Evolutionary conservation across 2,888 invertebrate species (phyloP).

Genomic region (Eupithecia vulgata): DNA sequence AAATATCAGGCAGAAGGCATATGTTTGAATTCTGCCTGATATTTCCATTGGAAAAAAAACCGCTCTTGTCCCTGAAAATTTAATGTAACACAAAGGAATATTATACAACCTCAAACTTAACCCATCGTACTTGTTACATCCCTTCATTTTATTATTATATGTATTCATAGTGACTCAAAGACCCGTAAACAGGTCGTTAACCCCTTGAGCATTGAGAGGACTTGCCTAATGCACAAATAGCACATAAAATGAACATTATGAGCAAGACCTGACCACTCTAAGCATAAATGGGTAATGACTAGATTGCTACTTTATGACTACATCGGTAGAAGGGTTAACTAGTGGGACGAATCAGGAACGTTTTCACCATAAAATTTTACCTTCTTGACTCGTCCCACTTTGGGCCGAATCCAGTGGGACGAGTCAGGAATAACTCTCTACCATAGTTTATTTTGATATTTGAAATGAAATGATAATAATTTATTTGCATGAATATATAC

Average conservation of each 20-base stretch:
- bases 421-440: no score
- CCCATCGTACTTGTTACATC: not conserved
- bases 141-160: not conserved
- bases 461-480: no score
- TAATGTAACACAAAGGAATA: not conserved
- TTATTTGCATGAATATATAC: no score
- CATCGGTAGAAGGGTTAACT: no score
- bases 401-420: no score
- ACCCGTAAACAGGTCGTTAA: constrained; percentile 4
- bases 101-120: not conserved
- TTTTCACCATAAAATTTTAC: no score
- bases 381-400: no score
- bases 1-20: no score
- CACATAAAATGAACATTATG: constrained; percentile 8
- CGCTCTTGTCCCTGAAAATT: not conserved
- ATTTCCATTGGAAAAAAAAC: not conserved
- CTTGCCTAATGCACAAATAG: constrained; percentile 6
- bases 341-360: no score
- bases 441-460: no score
- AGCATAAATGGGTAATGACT: not conserved
- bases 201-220: constrained; percentile 1
- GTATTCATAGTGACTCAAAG: not conserved
- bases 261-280: constrained; percentile 11
- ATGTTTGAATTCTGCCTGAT: not conserved
- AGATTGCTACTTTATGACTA: not conserved